Conservation (phyloP, 1,140 invertebrate species). For the Coelopa frigida region DNA sequence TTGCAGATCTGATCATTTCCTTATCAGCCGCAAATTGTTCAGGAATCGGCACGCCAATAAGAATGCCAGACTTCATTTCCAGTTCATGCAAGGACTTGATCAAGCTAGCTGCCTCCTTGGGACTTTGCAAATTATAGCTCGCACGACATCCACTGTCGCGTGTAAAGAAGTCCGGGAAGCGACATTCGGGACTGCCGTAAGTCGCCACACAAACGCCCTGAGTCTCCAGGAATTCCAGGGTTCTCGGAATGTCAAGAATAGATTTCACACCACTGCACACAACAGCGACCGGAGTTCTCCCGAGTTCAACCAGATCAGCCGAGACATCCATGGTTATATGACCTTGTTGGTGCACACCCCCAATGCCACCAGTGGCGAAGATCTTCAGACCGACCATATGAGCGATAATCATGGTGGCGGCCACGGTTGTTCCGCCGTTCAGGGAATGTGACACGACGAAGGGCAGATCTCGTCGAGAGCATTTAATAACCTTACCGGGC, state of each 20-base stretch:
- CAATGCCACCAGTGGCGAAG: constrained; percentile 88
- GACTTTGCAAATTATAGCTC: constrained; percentile 58
- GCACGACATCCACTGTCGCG: constrained; percentile 58
- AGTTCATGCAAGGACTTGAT: constrained; percentile 55
- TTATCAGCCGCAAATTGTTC: constrained; percentile 50
- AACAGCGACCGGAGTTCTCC: constrained; percentile 77
- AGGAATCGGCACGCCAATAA: constrained; percentile 90
- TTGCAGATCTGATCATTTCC: constrained; percentile 57
- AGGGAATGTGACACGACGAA: constrained; percentile 61
- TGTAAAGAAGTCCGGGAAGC: constrained; percentile 89
- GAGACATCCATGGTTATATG: constrained; percentile 86
- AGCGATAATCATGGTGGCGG: constrained; percentile 84
- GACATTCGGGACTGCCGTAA: constrained; percentile 44
- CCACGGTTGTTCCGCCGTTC: constrained; percentile 93
- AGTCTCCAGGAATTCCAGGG: constrained; percentile 94
- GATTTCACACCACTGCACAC: constrained; percentile 96
- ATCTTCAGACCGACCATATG: constrained; percentile 75
- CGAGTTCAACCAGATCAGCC: constrained; percentile 88
- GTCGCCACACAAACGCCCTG: constrained; percentile 86
- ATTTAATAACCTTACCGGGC: constrained; percentile 53
- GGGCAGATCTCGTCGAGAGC: constrained; percentile 81
- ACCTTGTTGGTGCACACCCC: constrained; percentile 88
- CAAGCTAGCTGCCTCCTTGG: constrained; percentile 64
- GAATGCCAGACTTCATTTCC: constrained; percentile 65
- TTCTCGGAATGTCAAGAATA: constrained; percentile 90